Evolutionary conservation across 1,140 invertebrate species (phyloP), one percentile per base, ranked within the genome.

Genomic region (Cyclargus thomasi): DNA sequence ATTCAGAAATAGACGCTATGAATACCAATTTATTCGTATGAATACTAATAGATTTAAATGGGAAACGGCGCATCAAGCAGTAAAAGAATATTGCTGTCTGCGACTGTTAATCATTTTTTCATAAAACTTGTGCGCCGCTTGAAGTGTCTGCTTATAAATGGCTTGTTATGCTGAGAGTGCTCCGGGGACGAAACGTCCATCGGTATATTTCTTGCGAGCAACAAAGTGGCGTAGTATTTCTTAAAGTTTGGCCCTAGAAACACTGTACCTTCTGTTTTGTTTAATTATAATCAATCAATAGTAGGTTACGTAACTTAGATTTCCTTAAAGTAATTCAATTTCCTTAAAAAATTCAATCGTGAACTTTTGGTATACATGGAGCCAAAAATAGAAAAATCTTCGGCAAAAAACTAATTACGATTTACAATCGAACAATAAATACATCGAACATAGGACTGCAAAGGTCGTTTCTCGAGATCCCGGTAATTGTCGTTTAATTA

Each of bases 401-500:
- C 36, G 14, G 2, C 36, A 22, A 55, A 53, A 55, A 39, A 53
- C 17, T 23, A 63, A 63, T 47, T 23, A 63, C 39, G 6, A 67
- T 22, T 36, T 22, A 64, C n/a, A 64, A 55, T 35, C n/a, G n/a
- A n/a, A 53, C 53, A 18, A 53, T 53, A 68, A 67, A 65, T 65
- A 47, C 59, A 68, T 64, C 63, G 55, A 68, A 63, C 29, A 68
- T 36, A 36, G 59, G 23, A 68, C 59, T 18, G n/a, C 67, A 70
- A 67, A 69, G 55, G 53, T 10, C 63, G 47, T 23, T 67, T 67
- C 72, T 75, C 69, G 70, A 53, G 73, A 83, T 75, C 80, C 71
- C 67, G 76, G 83, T 86, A 86, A 83, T 86, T 86, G 82, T 86
- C 80, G 80, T 86, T 86, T 84, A 86, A 86, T 86, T 86, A 84